These are phyloP conservation scores for Ophion obscuratus DNA, from an alignment of 2,888 invertebrate genomes.

Conservation along the genomic window DNA sequence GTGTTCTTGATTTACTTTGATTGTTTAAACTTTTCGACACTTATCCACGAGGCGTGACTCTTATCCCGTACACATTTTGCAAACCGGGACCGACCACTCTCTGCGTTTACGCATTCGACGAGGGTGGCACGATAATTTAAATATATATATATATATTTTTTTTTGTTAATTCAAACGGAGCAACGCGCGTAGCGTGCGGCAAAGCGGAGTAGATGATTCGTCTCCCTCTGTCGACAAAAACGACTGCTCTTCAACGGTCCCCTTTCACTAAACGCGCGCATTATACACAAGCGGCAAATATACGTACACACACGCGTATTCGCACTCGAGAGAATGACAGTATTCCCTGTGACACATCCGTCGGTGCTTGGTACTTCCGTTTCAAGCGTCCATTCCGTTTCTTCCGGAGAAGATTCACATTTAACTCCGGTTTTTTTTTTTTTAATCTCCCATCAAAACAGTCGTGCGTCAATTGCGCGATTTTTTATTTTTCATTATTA, in stretches of 20 bases:
- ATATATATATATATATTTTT: too few species aligned
- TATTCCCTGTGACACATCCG: slow-evolving; percentile 63
- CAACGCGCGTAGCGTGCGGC: background rate
- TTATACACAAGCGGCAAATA: background rate
- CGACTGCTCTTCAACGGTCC: slow-evolving; percentile 47
- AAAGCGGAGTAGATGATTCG: slow-evolving; percentile 38
- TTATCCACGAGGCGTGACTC: background rate
- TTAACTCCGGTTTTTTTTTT: background rate
- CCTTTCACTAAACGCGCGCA: slow-evolving; percentile 45
- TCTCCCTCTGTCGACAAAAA: slow-evolving; percentile 51
- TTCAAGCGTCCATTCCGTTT: slow-evolving; percentile 49
- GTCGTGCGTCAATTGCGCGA: background rate
- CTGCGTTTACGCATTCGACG: background rate
- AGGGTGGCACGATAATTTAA: background rate
- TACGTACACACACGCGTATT: slow-evolving; percentile 31
- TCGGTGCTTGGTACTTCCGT: slow-evolving; percentile 62
- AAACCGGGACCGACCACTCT: background rate
- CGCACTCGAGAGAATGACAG: slow-evolving; percentile 51
- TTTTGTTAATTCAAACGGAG: background rate
- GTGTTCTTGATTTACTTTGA: background rate
- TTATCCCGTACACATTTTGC: background rate
- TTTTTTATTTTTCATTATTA: background rate
- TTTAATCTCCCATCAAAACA: background rate
- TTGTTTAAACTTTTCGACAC: slow-evolving; percentile 1
- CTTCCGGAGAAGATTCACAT: slow-evolving; percentile 27